Percentiles rank a stretch among this genome's conserved stretches.
These are phyloP conservation scores for Syncerus caffer DNA, from an alignment of 2,797 vertebrate genomes.

Conservation along the genomic window DNA sequence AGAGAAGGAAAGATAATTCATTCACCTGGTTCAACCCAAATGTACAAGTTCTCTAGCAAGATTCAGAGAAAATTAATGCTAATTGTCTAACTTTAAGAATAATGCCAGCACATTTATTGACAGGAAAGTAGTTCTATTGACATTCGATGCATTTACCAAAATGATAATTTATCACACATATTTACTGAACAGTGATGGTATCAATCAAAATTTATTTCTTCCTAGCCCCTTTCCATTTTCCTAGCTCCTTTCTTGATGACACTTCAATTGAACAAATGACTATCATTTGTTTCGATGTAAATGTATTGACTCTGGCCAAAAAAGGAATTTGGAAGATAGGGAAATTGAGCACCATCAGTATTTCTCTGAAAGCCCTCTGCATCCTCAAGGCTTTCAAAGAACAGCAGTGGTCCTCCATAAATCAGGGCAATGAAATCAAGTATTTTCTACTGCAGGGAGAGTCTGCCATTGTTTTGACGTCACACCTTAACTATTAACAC, in stretches of 20 bases:
- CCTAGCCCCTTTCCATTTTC: neutral
- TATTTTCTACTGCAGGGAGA: neutral
- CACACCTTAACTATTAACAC: neutral
- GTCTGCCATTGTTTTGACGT: neutral
- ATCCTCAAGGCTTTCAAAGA: neutral
- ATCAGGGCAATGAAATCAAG: neutral
- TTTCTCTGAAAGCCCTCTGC: neutral
- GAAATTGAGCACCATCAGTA: neutral
- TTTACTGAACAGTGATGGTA: neutral
- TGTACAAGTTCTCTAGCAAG: neutral
- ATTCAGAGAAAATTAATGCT: neutral
- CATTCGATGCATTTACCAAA: neutral
- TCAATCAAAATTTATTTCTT: slow-evolving; percentile 12
- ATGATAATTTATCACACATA: neutral
- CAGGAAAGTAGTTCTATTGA: neutral
- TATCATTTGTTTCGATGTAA: neutral
- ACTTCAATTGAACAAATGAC: neutral
- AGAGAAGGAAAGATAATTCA: neutral
- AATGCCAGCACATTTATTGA: neutral
- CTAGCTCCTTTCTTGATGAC: neutral
- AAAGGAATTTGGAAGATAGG: neutral
- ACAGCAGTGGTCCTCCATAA: neutral
- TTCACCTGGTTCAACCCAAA: neutral
- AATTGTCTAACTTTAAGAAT: neutral
- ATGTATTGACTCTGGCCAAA: neutral